Evolutionary conservation across 2,888 invertebrate genomes (phyloP).

Genomic region (Lasioglossum zephyrum): DNA sequence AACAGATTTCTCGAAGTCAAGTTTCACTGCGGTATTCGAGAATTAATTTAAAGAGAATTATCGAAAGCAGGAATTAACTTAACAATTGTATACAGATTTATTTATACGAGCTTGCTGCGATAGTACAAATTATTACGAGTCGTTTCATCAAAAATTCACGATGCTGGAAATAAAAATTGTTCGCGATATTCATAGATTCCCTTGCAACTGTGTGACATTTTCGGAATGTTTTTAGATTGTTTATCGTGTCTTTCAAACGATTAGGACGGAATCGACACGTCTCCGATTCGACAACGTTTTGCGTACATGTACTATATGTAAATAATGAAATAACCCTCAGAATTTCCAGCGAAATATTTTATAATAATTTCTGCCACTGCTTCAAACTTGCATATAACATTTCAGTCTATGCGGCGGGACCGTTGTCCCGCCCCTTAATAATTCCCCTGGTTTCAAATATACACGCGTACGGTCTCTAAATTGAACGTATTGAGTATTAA

Average conservation of each 20-base stretch:
- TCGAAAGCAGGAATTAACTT: neutral
- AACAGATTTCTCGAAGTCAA: neutral
- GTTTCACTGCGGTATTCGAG: neutral
- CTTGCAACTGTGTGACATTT: neutral
- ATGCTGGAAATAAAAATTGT: neutral
- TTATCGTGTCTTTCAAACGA: neutral
- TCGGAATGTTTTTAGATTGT: neutral
- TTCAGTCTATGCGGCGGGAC: neutral
- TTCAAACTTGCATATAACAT: neutral
- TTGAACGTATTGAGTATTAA: neutral
- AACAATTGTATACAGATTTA: neutral
- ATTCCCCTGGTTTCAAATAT: neutral
- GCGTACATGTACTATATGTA: neutral
- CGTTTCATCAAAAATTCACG: neutral
- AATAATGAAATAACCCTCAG: neutral
- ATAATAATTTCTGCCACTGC: neutral
- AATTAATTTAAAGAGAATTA: neutral
- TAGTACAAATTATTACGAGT: neutral
- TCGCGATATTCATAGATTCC: neutral
- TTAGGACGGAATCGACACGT: neutral
- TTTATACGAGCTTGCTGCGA: neutral
- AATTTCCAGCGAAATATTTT: neutral
- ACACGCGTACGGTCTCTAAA: neutral
- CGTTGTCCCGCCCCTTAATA: neutral
- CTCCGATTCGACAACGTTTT: neutral